A percentile compares a stretch with the other conserved stretches of the same genome.
These are phyloP conservation scores for Oryctolagus cuniculus DNA, from an alignment of 2,113 vertebrate species.

Conservation along the genomic window DNA sequence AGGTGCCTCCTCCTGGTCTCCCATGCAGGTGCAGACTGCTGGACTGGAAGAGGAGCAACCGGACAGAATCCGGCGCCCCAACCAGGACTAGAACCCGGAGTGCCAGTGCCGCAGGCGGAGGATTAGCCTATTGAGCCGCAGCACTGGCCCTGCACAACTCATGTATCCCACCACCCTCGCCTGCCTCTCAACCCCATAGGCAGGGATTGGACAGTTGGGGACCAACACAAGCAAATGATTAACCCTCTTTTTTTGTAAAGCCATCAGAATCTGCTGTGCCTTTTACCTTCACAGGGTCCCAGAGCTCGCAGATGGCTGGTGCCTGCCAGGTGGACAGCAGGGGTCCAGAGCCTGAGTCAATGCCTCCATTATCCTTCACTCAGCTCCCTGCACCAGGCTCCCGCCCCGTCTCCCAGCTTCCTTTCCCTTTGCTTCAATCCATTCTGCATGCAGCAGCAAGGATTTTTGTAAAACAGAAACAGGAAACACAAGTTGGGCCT, in stretches of 20 bases:
- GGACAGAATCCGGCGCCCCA: no score
- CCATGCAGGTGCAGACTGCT: no score
- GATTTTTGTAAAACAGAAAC: not conserved
- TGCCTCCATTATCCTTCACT: not conserved
- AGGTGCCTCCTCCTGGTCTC: no score
- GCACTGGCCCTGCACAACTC: constrained; percentile 44
- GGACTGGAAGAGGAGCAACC: no score
- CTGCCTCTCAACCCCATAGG: no score
- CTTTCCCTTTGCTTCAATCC: not conserved
- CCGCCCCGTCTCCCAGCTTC: not conserved
- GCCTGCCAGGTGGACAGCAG: not conserved
- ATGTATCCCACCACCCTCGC: no score
- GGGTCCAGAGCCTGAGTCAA: not conserved
- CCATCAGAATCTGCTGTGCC: not conserved
- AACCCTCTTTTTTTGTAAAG: no score
- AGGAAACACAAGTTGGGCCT: not conserved
- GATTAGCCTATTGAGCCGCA: no score
- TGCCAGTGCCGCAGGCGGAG: no score
- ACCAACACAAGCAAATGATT: not conserved
- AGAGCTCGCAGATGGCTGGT: not conserved
- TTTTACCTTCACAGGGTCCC: not conserved
- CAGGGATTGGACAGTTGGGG: no score
- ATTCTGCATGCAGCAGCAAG: not conserved
- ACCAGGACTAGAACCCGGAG: no score
- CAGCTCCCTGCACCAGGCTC: not conserved